phyloP scores from a whole-genome alignment of 2,888 invertebrate genomes.

The Malacosoma neustria region DNA sequence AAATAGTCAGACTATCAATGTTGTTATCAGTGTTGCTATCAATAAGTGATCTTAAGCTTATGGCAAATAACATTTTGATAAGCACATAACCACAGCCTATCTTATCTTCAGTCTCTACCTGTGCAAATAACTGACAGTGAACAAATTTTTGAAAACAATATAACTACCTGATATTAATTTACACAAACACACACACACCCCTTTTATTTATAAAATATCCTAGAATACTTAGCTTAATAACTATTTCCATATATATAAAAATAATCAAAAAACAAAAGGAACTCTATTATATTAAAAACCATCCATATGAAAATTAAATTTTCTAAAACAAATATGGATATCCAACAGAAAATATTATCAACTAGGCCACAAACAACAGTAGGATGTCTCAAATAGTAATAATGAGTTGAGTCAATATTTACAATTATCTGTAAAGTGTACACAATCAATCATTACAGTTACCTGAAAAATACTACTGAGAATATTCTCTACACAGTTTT shows the following conservation, averaged over 20 bases:
- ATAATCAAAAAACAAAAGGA: too few species aligned
- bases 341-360: neutral
- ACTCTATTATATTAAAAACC: too few species aligned
- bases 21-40: constrained; percentile 56
- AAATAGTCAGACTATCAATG: constrained; percentile 38
- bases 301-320: too few species aligned
- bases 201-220: too few species aligned
- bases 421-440: neutral
- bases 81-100: constrained; percentile 49
- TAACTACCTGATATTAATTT: neutral
- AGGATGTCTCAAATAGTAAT: neutral
- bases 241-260: too few species aligned
- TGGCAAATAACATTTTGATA: constrained; percentile 63
- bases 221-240: too few species aligned
- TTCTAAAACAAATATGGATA: neutral
- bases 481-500: too few species aligned
- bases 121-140: constrained; percentile 26
- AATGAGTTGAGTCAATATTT: neutral
- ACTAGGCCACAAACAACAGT: neutral
- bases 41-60: constrained; percentile 63
- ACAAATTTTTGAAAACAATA: neutral
- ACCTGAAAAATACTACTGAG: neutral
- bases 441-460: neutral
- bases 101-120: constrained; percentile 51
- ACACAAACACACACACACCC: neutral